phyloP scores from a whole-genome alignment of 2,888 invertebrate genomes.

The Rotaria macrura region DNA sequence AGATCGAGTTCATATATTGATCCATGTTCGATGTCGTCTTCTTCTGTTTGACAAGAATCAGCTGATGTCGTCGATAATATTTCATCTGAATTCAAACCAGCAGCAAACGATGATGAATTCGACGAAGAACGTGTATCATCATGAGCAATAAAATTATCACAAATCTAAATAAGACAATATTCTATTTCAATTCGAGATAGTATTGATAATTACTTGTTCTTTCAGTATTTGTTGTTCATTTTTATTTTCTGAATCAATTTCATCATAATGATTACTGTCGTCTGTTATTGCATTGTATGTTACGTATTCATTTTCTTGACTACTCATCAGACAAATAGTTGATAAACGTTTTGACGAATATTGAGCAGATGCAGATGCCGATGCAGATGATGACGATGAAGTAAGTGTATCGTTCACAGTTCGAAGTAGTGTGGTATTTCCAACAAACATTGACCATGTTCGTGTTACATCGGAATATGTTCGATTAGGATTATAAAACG shows the following conservation, averaged over 20 bases:
- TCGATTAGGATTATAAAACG: slow-evolving; percentile 17
- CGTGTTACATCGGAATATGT: slow-evolving; percentile 1
- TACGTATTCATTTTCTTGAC: background rate
- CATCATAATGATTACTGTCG: slow-evolving; percentile 1
- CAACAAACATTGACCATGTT: slow-evolving; percentile 19
- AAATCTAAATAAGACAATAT: background rate
- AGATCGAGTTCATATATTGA: slow-evolving; percentile 2
- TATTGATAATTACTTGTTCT: background rate
- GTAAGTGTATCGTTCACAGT: slow-evolving; percentile 12
- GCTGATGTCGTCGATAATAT: background rate
- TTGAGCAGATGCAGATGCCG: background rate
- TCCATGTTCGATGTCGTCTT: background rate
- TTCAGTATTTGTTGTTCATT: background rate
- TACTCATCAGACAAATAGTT: background rate
- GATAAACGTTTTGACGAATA: background rate
- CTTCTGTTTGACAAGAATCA: background rate
- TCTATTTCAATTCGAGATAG: background rate
- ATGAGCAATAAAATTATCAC: background rate
- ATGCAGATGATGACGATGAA: background rate
- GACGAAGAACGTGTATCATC: background rate
- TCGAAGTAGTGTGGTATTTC: slow-evolving; percentile 3
- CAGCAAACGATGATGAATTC: background rate
- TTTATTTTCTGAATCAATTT: slow-evolving; percentile 5
- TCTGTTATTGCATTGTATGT: background rate
- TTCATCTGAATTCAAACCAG: background rate